A percentile compares a stretch with the other conserved stretches of the same genome.
Conservation (phyloP, 1,140 invertebrate species). For the Lucilia cuprina region DNA sequence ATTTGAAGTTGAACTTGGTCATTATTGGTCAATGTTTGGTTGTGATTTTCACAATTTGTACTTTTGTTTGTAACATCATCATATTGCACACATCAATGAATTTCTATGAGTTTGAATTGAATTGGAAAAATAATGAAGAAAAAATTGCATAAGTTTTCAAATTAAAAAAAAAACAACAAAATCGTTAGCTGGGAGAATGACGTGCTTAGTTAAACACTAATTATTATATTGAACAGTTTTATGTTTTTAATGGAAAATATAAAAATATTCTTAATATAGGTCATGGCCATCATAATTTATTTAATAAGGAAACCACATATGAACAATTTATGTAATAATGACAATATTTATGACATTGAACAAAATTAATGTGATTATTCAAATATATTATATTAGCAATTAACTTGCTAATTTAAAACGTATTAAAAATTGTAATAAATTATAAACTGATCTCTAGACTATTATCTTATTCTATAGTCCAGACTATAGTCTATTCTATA, state of each 20-base stretch:
- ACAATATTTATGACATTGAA: too few species aligned
- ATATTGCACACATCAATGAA: background rate
- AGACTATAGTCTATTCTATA: too few species aligned
- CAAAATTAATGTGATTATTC: too few species aligned
- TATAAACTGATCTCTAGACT: too few species aligned
- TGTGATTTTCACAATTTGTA: background rate
- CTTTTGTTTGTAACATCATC: background rate
- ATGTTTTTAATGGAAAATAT: background rate
- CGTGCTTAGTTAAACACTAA: slow-evolving; percentile 10
- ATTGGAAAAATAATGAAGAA: background rate
- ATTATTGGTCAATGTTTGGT: background rate
- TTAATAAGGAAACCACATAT: background rate
- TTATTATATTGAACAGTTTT: background rate
- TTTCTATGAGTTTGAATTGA: background rate
- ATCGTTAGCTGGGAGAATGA: background rate
- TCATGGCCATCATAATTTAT: background rate
- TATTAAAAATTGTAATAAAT: too few species aligned
- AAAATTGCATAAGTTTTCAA: background rate
- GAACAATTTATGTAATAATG: too few species aligned
- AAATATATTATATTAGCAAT: too few species aligned
- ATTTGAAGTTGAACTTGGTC: background rate
- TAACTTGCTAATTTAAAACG: too few species aligned
- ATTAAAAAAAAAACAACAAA: background rate
- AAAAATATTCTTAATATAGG: background rate
- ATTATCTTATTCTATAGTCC: too few species aligned